Evolutionary conservation across 2,113 vertebrate species (phyloP).

Genomic region (Lates calcarifer): DNA sequence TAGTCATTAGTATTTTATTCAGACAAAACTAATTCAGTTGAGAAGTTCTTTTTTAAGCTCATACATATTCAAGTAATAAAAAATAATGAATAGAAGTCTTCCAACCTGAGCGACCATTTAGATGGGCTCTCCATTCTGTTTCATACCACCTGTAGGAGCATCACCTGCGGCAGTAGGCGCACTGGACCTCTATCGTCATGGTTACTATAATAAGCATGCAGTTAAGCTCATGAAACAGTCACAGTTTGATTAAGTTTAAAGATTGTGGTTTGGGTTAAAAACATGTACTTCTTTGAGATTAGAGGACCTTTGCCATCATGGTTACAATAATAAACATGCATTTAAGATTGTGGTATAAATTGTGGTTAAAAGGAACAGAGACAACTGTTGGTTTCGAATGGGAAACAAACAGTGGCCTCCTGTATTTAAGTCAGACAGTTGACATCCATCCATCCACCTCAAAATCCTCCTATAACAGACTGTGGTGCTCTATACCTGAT

Average conservation of each 20-base stretch:
- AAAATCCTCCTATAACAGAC: no score
- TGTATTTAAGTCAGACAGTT: no score
- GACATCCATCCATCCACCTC: no score
- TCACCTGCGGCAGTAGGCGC: background rate
- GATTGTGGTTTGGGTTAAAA: no score
- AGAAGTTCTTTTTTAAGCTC: background rate
- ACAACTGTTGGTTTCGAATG: no score
- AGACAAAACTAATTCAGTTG: background rate
- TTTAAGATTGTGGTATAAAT: background rate
- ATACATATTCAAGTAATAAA: background rate
- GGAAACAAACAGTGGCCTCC: no score
- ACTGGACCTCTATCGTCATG: background rate
- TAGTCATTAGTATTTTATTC: slow-evolving; percentile 15
- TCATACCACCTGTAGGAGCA: background rate
- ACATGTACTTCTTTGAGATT: no score
- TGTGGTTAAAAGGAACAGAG: no score
- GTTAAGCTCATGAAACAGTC: no score
- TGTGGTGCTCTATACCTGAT: no score
- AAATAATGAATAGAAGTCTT: background rate
- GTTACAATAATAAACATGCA: background rate
- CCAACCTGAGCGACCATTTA: background rate
- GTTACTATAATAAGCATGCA: background rate
- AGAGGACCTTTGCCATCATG: background rate
- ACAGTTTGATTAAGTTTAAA: no score
- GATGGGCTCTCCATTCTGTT: background rate